phyloP scores from a whole-genome alignment of 2,797 vertebrate genomes.

The Myiotriccus ornatus region DNA sequence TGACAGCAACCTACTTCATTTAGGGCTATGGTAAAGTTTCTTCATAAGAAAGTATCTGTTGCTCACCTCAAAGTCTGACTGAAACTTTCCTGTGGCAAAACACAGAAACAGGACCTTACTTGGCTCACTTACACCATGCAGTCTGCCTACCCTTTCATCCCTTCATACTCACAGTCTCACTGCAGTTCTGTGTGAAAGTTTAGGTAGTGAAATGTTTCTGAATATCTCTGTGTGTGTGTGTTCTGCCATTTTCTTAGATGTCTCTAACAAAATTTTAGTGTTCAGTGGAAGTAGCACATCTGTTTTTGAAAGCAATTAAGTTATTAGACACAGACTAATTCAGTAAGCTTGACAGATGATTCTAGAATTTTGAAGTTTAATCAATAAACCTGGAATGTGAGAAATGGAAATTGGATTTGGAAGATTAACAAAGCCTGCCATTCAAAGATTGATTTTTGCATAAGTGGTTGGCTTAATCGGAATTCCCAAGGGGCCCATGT shows the following conservation, averaged over 20 bases:
- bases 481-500: neutral
- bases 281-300: slow-evolving; percentile 68
- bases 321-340: slow-evolving; percentile 73
- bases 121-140: accelerated
- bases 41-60: neutral
- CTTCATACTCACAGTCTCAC: neutral
- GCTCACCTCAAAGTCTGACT: neutral
- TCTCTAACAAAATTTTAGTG: slow-evolving; percentile 64
- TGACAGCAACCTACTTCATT: neutral
- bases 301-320: slow-evolving; percentile 75
- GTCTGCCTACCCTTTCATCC: neutral
- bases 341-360: slow-evolving; percentile 63
- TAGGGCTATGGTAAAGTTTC: neutral
- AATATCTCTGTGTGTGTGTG: neutral
- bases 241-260: slow-evolving; percentile 57
- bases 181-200: neutral
- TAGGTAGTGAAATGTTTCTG: slow-evolving; percentile 6
- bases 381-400: slow-evolving; percentile 72
- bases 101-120: neutral
- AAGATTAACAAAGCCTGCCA: slow-evolving; percentile 54
- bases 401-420: slow-evolving; percentile 62
- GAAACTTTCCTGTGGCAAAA: neutral
- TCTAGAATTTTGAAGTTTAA: slow-evolving; percentile 63
- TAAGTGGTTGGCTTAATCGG: slow-evolving; percentile 1
- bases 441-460: slow-evolving; percentile 62